Base-by-base conservation (phyloP, 64 coral and sea anemone genomes). In the Anthopleura sola region DNA sequence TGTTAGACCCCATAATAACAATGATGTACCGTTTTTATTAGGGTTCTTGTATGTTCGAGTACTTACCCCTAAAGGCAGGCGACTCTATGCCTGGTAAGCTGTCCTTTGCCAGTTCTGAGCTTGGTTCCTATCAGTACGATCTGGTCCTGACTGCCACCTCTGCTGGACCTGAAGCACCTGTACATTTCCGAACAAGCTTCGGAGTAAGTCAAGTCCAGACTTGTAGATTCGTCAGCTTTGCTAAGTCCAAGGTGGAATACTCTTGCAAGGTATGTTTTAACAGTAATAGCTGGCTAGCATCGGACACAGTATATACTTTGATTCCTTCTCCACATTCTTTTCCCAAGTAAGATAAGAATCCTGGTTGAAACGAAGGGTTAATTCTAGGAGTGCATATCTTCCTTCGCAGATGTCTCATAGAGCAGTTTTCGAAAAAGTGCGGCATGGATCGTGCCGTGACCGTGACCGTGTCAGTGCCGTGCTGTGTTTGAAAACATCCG, bases 11-110 rank as follows among this genome's bases (percentile, higher is more conserved):
- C n/a, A n/a, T n/a, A n/a, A n/a, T n/a, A n/a, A n/a, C n/a, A n/a
- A n/a, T n/a, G n/a, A n/a, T n/a, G n/a, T n/a, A n/a, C n/a, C n/a
- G n/a, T n/a, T 36, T 13, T 14, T 71, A 16, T 8, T 83, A 98
- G 95, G 95, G 95, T 29, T 93, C 95, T 40, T 98, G 91, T 83
- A 93, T 89, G 82, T 98, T 98, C 75, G 95, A 98, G 66, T 98
- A 93, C 53, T 85, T 98, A 1, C 95, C 95, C 5, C 62, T 98
- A 39, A 98, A 98, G 37, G 88, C 95, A 77, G 95, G 91, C 21
- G 95, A 98, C 14, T 48, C 82, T 3, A 56, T 88, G 10, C 85
- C 88, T 39, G 94, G 94, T 31, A 91, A 91, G 26, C 86, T 98
- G 36, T 82, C 91, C 24, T 93, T 98, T 58, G 75, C 49, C 13